Conservation (phyloP, 2,113 vertebrate species). For the Monarcha castaneiventris region DNA sequence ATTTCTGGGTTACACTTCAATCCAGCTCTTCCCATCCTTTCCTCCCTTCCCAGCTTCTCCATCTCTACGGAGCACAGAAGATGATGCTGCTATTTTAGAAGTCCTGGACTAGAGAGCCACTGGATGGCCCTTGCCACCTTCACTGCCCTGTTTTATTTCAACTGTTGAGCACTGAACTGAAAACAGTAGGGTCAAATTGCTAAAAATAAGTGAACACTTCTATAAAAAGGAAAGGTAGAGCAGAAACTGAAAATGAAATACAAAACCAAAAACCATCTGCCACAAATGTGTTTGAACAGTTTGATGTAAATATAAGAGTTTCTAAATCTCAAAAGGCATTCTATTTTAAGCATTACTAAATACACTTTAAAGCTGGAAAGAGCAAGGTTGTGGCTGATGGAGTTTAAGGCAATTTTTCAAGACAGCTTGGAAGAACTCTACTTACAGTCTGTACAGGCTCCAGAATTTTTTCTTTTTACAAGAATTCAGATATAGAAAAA, state of each 20-base stretch:
- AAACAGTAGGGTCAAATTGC: background rate
- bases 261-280: background rate
- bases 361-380: background rate
- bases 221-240: background rate
- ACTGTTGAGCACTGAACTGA: background rate
- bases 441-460: background rate
- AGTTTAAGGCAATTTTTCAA: background rate
- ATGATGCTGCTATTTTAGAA: background rate
- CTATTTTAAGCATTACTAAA: conserved; percentile 10
- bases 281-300: background rate
- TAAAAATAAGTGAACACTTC: background rate
- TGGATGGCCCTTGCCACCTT: background rate
- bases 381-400: background rate
- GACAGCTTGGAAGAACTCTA: background rate
- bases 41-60: background rate
- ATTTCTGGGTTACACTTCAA: background rate
- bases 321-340: background rate
- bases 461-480: background rate
- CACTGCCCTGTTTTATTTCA: background rate
- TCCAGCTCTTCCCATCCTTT: background rate
- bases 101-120: too few relatives aligned
- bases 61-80: background rate
- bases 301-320: background rate
- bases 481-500: background rate
- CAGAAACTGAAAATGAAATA: background rate